Base-by-base conservation (phyloP, 2,888 invertebrate genomes). In the Mellilla xanthometata region DNA sequence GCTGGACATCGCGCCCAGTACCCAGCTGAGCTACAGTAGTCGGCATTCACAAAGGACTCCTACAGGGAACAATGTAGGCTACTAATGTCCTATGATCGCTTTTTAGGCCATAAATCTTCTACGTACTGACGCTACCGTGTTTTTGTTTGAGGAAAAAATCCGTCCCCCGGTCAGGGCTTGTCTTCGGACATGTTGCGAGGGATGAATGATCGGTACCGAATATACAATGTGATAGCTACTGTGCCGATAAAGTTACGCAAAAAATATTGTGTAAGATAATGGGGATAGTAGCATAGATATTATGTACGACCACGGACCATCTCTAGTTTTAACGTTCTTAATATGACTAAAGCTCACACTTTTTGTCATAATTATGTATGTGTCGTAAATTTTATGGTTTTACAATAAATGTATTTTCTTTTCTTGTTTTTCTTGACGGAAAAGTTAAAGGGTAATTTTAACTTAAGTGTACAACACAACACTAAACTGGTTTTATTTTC, bases 21-120 rank as follows among this genome's bases (percentile, higher is more conserved):
- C 27, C 50, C 23, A 49, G 39, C 60, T 58, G 50, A 48, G 49
- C 48, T 35, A 49, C 45, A 39, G 80, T 72, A 56, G 65, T 60
- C 71, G 64, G 61, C 60, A 29, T 10, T 50, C 26, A 80, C 81
- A 85, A 83, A 79, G 77, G 56, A 72, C 76, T 68, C 88, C 83
- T 77, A 80, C 67, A 60, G 84, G 52, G 84, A 70, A 88, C 85
- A 88, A 87, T 74, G 68, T 60, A 49, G 39, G 54, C 67, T 85
- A 82, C 88, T 89, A 87, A 89, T 89, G 87, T 70, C 72, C 78
- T 80, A 87, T 89, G 88, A 89, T 89, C 85, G 76, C 19, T 68
- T 72, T 64, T 68, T 74, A 60, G 65, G 73, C 72, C 87, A 84
- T 89, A 89, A 89, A 89, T 89, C 86, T 82, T 66, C 44, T 51